These are phyloP conservation scores for Poecilia velifera DNA, from an alignment of 2,797 vertebrate species.

Conservation along the genomic window DNA sequence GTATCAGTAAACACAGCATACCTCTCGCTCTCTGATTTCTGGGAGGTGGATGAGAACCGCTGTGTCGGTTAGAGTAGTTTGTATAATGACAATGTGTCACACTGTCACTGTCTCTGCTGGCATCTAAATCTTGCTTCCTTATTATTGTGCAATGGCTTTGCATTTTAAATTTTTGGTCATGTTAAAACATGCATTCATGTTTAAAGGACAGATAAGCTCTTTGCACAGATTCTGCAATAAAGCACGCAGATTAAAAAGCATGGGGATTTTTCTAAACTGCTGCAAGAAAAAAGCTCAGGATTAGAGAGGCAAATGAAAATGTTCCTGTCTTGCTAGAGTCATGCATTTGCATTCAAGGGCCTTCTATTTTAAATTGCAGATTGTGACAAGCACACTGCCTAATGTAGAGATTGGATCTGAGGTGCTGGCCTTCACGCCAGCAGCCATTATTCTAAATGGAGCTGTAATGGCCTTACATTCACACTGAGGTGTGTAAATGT, in stretches of 20 bases:
- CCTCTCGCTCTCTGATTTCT: conserved; percentile 50
- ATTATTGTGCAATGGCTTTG: conserved; percentile 30
- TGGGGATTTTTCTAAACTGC: conserved; percentile 60
- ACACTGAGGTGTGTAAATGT: conserved; percentile 73
- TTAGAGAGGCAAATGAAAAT: conserved; percentile 23
- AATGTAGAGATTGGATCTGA: conserved; percentile 62
- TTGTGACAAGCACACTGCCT: conserved; percentile 44
- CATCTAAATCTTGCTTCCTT: conserved; percentile 49
- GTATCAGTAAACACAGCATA: conserved; percentile 72
- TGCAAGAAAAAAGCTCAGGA: conserved; percentile 37
- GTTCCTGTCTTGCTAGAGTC: conserved; percentile 14
- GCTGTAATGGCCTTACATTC: conserved; percentile 76
- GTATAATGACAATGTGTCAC: conserved; percentile 59
- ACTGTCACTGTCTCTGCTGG: conserved; percentile 43
- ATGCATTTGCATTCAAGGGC: conserved; percentile 37
- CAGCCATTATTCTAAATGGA: conserved; percentile 73
- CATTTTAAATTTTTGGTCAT: conserved; percentile 31
- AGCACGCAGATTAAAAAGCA: conserved; percentile 62
- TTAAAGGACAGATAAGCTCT: conserved; percentile 58
- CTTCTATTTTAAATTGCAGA: conserved; percentile 55
- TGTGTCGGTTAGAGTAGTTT: conserved; percentile 40
- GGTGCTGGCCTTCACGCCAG: conserved; percentile 71
- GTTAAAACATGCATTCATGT: conserved; percentile 49
- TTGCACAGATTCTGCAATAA: conserved; percentile 69
- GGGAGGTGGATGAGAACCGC: conserved; percentile 38